Evolutionary conservation across 2,113 vertebrate genomes (phyloP).

Genomic region (Pterophyllum scalare): DNA sequence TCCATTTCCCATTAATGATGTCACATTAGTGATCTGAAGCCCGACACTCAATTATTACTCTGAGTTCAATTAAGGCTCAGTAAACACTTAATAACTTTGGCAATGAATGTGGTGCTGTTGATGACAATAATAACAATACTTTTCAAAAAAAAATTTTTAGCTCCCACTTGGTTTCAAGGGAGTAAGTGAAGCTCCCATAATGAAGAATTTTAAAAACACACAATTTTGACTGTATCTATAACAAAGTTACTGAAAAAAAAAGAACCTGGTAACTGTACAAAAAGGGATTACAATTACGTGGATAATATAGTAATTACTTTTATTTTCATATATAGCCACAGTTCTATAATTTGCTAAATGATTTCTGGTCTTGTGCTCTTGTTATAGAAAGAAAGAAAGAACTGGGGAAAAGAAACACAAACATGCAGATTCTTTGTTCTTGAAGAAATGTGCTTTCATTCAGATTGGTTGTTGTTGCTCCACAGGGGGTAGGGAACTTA

Average conservation of each 20-base stretch:
- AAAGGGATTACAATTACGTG: background rate
- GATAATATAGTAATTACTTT: background rate
- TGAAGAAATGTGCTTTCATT: conserved; percentile 27
- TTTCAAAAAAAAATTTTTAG: background rate
- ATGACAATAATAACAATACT: conserved; percentile 14
- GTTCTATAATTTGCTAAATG: background rate
- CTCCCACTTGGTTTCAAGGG: conserved; percentile 23
- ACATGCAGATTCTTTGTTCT: conserved; percentile 12
- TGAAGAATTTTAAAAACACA: background rate
- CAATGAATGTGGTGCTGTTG: conserved; percentile 32
- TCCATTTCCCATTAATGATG: conserved; percentile 62
- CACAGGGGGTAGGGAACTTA: background rate
- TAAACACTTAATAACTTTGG: conserved; percentile 53
- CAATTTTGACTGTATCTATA: background rate
- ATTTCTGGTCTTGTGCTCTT: background rate
- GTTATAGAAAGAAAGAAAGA: background rate
- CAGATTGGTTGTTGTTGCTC: conserved; percentile 6
- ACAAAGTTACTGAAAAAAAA: background rate
- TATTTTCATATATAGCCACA: background rate
- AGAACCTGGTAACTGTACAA: background rate
- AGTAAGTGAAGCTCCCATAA: background rate
- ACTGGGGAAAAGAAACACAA: background rate
- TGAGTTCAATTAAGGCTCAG: conserved; percentile 60
- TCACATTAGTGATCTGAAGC: conserved; percentile 64
- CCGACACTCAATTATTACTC: conserved; percentile 56